Conservation (phyloP, 2,888 invertebrate species). For the Caenorhabditis wallacei region DNA sequence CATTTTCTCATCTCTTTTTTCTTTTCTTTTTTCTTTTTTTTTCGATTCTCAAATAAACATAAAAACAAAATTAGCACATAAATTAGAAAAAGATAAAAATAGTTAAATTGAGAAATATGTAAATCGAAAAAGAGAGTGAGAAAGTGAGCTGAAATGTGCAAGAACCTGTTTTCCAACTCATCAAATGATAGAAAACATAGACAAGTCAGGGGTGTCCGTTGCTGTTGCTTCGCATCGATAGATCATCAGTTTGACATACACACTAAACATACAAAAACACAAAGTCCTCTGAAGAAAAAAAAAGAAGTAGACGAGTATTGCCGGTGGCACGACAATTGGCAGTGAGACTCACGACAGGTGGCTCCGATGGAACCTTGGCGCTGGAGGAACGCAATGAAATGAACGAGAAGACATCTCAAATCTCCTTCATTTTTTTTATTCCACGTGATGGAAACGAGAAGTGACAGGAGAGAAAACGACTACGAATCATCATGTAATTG, state of each 20-base stretch:
- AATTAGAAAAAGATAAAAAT: conserved; percentile 2
- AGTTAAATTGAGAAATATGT: conserved; percentile 1
- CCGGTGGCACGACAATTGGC: conserved; percentile 55
- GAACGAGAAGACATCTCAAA: conserved; percentile 20
- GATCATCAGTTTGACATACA: conserved; percentile 64
- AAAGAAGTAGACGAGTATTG: conserved; percentile 46
- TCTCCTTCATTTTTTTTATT: conserved; percentile 13
- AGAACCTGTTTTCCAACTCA: conserved; percentile 2
- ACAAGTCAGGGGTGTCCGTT: conserved; percentile 11
- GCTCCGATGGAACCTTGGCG: conserved; percentile 26
- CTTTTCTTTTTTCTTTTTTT: conserved; percentile 36
- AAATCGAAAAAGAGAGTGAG: conserved; percentile 7
- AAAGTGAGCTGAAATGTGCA: not conserved
- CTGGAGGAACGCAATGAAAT: conserved; percentile 39
- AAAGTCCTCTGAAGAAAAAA: conserved; percentile 25
- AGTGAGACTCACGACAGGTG: conserved; percentile 46
- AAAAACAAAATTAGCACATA: conserved; percentile 42
- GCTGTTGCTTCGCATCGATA: conserved; percentile 46
- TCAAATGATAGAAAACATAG: conserved; percentile 43
- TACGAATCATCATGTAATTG: conserved; percentile 6
- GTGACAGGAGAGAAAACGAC: conserved; percentile 8
- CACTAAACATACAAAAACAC: conserved; percentile 63
- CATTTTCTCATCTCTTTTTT: conserved; percentile 23
- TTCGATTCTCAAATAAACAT: conserved; percentile 14
- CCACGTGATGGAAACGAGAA: conserved; percentile 29